Evolutionary conservation across 2,797 vertebrate genomes (phyloP).

Genomic region (Ptychadena robeensis): DNA sequence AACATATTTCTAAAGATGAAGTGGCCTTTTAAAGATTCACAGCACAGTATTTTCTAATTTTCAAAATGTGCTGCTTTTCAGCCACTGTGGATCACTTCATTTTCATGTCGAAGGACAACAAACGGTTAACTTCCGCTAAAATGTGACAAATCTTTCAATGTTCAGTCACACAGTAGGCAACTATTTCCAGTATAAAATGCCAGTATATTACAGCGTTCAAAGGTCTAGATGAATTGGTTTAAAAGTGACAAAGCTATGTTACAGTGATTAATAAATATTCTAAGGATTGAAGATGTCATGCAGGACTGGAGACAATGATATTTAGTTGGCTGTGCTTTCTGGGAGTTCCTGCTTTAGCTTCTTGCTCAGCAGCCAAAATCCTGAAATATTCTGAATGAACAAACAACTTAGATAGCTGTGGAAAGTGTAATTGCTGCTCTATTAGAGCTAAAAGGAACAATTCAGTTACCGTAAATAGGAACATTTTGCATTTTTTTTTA

Average conservation of each 20-base stretch:
- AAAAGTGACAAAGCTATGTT: constrained; percentile 1
- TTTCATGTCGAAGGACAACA: too few relatives aligned
- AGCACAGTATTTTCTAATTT: too few relatives aligned
- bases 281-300: constrained; percentile 37
- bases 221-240: constrained; percentile 31
- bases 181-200: background rate
- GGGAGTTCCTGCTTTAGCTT: constrained; percentile 47
- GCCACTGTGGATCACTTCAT: too few relatives aligned
- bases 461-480: background rate
- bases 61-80: too few relatives aligned
- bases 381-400: constrained; percentile 10
- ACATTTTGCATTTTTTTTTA: too few relatives aligned
- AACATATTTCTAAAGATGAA: too few relatives aligned
- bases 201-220: constrained; percentile 9
- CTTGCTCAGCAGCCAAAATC: constrained; percentile 4
- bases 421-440: too few relatives aligned
- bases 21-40: too few relatives aligned
- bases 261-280: constrained; percentile 39
- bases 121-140: too few relatives aligned
- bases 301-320: constrained; percentile 49
- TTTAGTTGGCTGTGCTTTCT: constrained; percentile 33
- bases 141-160: too few relatives aligned
- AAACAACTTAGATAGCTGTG: background rate
- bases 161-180: background rate
- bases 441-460: background rate